Conservation (phyloP, 2,797 vertebrate species). For the Sebastes hubbsi region DNA sequence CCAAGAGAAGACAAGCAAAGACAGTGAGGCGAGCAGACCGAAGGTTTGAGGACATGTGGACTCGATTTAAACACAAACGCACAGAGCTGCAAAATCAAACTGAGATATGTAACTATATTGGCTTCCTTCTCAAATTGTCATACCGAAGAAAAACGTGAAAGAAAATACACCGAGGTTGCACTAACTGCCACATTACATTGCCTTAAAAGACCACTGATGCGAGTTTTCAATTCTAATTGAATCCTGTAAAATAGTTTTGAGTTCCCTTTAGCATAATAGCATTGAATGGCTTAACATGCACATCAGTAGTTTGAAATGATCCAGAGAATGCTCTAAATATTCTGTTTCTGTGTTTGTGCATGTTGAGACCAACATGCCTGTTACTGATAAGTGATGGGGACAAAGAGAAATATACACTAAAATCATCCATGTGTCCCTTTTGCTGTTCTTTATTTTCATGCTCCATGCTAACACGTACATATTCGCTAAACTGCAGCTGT, state of each 20-base stretch:
- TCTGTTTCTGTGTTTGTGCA: slow-evolving; percentile 30
- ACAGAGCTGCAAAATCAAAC: slow-evolving; percentile 46
- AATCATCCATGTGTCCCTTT: slow-evolving; percentile 1
- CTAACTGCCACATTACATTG: slow-evolving; percentile 65
- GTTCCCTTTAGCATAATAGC: slow-evolving; percentile 1
- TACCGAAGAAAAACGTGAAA: background rate
- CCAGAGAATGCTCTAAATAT: background rate
- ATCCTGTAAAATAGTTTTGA: slow-evolving; percentile 12
- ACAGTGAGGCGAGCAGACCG: slow-evolving; percentile 54
- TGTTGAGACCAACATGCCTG: slow-evolving; percentile 8
- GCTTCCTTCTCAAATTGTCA: slow-evolving; percentile 41
- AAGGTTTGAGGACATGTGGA: slow-evolving; percentile 58
- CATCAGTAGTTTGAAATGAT: background rate
- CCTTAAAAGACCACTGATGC: slow-evolving; percentile 52
- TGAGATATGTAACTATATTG: slow-evolving; percentile 19
- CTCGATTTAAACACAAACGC: slow-evolving; percentile 32
- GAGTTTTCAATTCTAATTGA: slow-evolving; percentile 33
- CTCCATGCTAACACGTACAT: background rate
- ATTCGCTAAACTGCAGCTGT: background rate
- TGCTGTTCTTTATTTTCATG: background rate
- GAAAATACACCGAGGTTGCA: slow-evolving; percentile 35
- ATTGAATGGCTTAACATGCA: slow-evolving; percentile 7
- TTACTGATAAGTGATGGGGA: background rate
- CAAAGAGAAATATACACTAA: background rate
- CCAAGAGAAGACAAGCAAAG: slow-evolving; percentile 55